Conservation (phyloP, 2,888 invertebrate species). For the Tetramorium bicarinatum region DNA sequence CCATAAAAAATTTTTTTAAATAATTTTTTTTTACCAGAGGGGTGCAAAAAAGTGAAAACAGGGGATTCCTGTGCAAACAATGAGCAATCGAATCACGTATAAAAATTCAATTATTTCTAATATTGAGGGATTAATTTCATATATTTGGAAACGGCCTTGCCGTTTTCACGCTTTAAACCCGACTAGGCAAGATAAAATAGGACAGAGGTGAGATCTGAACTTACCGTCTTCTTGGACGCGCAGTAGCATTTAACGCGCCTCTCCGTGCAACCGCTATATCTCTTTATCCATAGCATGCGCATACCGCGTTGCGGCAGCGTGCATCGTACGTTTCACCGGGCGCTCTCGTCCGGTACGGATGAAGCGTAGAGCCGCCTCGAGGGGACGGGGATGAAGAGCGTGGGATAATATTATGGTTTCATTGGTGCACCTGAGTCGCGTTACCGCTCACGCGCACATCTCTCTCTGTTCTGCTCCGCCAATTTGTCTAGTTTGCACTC, state of each 20-base stretch:
- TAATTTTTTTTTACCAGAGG: too few species aligned
- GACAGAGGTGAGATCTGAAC: neutral
- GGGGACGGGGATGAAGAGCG: conserved; percentile 67
- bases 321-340: conserved; percentile 12
- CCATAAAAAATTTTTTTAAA: too few species aligned
- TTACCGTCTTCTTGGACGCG: conserved; percentile 58
- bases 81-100: too few species aligned
- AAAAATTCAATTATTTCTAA: too few species aligned
- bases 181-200: neutral
- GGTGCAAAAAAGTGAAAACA: too few species aligned
- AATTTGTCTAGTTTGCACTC: conserved; percentile 63
- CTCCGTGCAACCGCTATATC: conserved; percentile 41
- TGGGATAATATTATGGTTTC: conserved; percentile 77
- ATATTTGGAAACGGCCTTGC: neutral
- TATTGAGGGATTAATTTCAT: too few species aligned
- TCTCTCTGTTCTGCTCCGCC: conserved; percentile 46
- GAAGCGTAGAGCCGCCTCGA: conserved; percentile 49
- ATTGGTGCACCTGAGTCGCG: conserved; percentile 72
- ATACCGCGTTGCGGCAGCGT: neutral
- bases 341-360: neutral
- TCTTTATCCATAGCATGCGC: conserved; percentile 44
- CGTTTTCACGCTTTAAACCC: conserved; percentile 28
- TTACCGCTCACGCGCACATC: conserved; percentile 43
- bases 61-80: too few species aligned
- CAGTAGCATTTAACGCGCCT: conserved; percentile 58